Evolutionary conservation across 1,140 invertebrate species (phyloP), one percentile per base, ranked within the genome.

Genomic region (Heliconius nattereri): DNA sequence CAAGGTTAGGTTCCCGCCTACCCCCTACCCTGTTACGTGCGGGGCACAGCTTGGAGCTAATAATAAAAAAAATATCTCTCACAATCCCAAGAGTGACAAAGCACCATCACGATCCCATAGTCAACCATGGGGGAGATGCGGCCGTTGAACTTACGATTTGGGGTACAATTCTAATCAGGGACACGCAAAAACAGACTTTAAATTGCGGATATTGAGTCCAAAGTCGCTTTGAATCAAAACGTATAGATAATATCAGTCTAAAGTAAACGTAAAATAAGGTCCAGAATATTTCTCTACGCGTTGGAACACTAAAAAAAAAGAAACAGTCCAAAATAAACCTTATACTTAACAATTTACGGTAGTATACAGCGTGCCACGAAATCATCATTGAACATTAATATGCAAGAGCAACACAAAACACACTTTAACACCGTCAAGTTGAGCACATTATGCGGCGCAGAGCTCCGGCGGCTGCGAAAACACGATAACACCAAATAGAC

Each of bases 151-250:
- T 66, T 71, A 13, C 11, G 13, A 73, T 78, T 78, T 72, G 71
- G 76, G 76, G 76, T 78, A 78, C 49, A 78, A 78, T 20, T 60
- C 32, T 78, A 78, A 78, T 78, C 71, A 78, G 32, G 20, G 60
- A 7, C 75, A 49, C 19, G 37, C 75, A 9, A 70, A 26, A 45
- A 26, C 26, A 13, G 19, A 16, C 75, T 26, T n/a, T 70, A 76
- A 66, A 3, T 1, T 13, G 3, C 3, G 5, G 23, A 1, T 2
- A 66, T 13, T 66, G 11, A 3, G 60, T 66, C 29, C 60, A 66
- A 26, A 66, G 7, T 66, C 60, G 23, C 23, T 66, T 29, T 66
- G 23, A 29, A 66, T 8, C 9, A 13, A 26, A 26, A 26, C 9
- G 16, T 29, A 13, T 66, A 29, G 3, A 66, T 29, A 66, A 66